Evolutionary conservation across 35 echinoderm and acorn worm genomes (phyloP).

Genomic region (Anneissia japonica): DNA sequence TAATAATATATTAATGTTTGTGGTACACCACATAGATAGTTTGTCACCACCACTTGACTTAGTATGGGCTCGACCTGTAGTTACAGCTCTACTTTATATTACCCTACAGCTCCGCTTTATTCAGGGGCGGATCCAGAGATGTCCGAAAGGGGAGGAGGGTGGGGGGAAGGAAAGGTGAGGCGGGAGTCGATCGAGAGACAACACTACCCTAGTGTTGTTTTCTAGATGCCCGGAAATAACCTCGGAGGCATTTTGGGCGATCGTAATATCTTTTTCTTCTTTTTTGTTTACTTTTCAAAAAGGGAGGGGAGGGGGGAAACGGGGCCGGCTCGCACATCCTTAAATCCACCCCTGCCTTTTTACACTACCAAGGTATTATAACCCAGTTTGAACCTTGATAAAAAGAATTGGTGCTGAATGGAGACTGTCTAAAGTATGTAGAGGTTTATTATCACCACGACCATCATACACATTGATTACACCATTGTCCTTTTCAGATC

Average conservation of each 20-base stretch:
- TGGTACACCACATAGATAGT: too few species aligned
- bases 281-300: neutral
- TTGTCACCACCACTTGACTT: too few species aligned
- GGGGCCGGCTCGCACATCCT: neutral
- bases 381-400: slow-evolving; percentile 54
- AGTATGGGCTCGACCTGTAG: too few species aligned
- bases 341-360: neutral
- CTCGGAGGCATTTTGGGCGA: neutral
- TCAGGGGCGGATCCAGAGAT: too few species aligned
- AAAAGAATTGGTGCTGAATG: slow-evolving; percentile 61
- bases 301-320: neutral
- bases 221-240: neutral
- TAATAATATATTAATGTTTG: too few species aligned
- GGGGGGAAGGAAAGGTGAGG: too few species aligned
- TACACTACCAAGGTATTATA: neutral
- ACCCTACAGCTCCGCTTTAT: neutral
- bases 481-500: slow-evolving; percentile 50
- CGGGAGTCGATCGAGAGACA: too few species aligned
- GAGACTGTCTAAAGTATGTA: slow-evolving; percentile 62
- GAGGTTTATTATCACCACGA: slow-evolving; percentile 49
- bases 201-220: neutral
- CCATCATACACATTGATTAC: slow-evolving; percentile 84
- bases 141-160: too few species aligned
- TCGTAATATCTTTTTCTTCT: neutral
- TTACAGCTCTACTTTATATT: too few species aligned